phyloP scores from a whole-genome alignment of 2,113 vertebrate species.

The Steatornis caripensis region DNA sequence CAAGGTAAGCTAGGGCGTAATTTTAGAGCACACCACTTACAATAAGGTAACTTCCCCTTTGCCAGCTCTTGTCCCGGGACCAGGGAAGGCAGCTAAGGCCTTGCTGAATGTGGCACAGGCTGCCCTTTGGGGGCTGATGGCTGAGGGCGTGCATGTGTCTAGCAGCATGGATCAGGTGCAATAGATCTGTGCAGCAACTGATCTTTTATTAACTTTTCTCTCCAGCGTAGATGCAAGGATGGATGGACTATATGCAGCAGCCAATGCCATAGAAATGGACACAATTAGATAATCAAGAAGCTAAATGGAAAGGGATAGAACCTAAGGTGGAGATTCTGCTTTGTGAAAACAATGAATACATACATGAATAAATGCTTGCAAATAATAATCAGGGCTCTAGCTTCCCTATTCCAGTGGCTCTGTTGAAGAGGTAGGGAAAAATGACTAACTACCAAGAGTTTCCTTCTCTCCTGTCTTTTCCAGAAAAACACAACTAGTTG shows the following conservation, averaged over 20 bases:
- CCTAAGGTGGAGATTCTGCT: neutral
- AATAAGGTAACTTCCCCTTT: slow-evolving; percentile 3
- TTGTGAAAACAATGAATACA: neutral
- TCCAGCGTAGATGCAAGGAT: neutral
- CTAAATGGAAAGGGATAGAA: neutral
- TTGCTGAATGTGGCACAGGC: neutral
- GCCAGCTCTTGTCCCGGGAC: neutral
- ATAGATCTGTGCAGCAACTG: neutral
- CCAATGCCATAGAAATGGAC: neutral
- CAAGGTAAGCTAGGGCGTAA: slow-evolving; percentile 27
- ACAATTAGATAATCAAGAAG: neutral
- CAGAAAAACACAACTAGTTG: neutral
- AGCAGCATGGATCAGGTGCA: neutral
- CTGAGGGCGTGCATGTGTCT: neutral
- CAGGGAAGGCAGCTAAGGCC: neutral
- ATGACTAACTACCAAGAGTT: neutral
- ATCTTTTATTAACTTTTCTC: neutral
- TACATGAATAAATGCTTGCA: neutral
- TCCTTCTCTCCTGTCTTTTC: neutral
- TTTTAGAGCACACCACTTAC: neutral
- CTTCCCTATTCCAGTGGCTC: neutral
- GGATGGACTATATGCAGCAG: neutral
- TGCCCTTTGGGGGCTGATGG: neutral
- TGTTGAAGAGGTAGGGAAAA: neutral
- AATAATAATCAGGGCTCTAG: neutral